Evolutionary conservation across 2,888 invertebrate genomes (phyloP).

Genomic region (Catocala fraxini): DNA sequence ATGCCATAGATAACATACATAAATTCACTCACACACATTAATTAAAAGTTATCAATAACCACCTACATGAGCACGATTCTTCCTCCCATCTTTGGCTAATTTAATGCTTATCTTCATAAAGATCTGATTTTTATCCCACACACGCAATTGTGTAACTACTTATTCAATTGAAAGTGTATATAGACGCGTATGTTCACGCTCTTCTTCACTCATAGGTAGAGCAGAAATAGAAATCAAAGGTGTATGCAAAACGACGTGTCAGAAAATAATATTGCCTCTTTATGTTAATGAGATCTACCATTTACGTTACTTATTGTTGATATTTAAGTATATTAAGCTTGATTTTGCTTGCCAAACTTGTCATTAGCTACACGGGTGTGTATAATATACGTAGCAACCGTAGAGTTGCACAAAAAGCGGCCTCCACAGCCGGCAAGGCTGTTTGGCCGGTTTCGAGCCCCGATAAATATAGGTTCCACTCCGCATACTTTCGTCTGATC

Average conservation of each 20-base stretch:
- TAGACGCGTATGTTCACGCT: slow-evolving; percentile 3
- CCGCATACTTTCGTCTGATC: slow-evolving; percentile 55
- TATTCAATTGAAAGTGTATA: slow-evolving; percentile 13
- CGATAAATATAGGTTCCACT: slow-evolving; percentile 49
- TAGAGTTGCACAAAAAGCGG: slow-evolving; percentile 66
- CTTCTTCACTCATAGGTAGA: slow-evolving; percentile 3
- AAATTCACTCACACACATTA: slow-evolving; percentile 34
- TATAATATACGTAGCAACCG: slow-evolving; percentile 23
- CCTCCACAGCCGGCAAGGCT: slow-evolving; percentile 69
- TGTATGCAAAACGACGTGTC: too few species aligned
- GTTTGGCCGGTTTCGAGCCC: slow-evolving; percentile 68
- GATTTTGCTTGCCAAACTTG: slow-evolving; percentile 21
- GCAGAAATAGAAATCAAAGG: neutral
- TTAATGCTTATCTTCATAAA: neutral
- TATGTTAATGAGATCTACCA: too few species aligned
- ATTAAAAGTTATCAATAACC: slow-evolving; percentile 28
- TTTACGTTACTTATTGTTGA: neutral
- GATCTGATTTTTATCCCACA: slow-evolving; percentile 13
- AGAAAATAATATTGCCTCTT: too few species aligned
- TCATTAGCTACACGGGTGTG: slow-evolving; percentile 27
- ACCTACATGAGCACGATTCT: slow-evolving; percentile 19
- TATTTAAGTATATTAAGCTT: neutral
- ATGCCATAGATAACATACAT: slow-evolving; percentile 55
- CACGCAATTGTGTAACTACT: slow-evolving; percentile 5
- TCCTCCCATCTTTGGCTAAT: slow-evolving; percentile 8